Conservation (phyloP, 2,113 vertebrate species). For the Morphnarchus princeps region DNA sequence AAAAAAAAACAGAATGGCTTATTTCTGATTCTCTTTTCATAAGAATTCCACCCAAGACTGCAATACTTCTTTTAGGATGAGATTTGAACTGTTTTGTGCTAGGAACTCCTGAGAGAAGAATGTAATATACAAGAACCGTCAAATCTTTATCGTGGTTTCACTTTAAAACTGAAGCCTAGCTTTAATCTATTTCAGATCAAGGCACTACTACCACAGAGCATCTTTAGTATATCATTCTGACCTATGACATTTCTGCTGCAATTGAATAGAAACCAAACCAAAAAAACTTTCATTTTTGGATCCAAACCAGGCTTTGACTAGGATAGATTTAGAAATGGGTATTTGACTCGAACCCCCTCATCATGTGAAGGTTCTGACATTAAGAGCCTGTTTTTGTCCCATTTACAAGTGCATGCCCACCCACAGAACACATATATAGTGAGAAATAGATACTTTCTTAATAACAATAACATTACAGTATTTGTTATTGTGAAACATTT, state of each 20-base stretch:
- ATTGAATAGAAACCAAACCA: neutral
- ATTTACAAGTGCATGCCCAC: neutral
- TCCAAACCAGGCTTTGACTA: neutral
- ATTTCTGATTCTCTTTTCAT: neutral
- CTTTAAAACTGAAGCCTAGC: neutral
- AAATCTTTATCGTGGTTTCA: neutral
- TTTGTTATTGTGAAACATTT: neutral
- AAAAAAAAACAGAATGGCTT: neutral
- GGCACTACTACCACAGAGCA: neutral
- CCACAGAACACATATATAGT: neutral
- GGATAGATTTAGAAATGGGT: neutral
- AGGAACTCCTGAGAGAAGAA: neutral
- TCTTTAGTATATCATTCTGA: neutral
- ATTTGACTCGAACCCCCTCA: neutral
- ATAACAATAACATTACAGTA: neutral
- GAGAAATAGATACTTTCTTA: neutral
- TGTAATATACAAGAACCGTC: neutral
- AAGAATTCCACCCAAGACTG: neutral
- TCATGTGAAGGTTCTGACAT: neutral
- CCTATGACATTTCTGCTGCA: neutral
- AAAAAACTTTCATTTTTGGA: neutral
- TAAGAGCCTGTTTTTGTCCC: neutral
- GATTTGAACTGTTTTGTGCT: neutral
- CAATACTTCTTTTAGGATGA: neutral
- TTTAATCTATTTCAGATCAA: slow-evolving; percentile 9